A percentile compares a stretch with the other conserved stretches of the same genome.
Evolutionary conservation across 2,113 vertebrate species (phyloP).

Genomic region (Oostethus manadensis): DNA sequence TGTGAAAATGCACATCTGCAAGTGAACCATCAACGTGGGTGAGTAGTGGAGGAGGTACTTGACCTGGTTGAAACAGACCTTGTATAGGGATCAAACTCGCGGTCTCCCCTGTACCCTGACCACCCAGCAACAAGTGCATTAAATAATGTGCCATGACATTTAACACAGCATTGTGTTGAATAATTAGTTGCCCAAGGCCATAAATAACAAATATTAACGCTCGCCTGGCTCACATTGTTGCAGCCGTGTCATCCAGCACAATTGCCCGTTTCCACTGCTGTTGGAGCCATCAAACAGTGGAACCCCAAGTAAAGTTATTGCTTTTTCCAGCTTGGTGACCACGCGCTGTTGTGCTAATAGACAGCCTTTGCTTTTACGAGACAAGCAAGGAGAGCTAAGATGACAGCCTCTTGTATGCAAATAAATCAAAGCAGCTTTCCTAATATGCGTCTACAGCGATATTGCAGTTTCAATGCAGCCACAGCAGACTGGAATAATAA

Average conservation of each 20-base stretch:
- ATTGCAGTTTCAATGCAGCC: too few species aligned
- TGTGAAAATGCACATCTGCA: background rate
- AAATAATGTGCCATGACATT: slow-evolving; percentile 47
- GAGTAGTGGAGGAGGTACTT: background rate
- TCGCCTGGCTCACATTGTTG: slow-evolving; percentile 14
- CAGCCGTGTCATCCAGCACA: slow-evolving; percentile 3
- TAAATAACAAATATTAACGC: slow-evolving; percentile 44
- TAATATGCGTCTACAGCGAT: too few species aligned
- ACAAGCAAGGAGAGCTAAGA: too few species aligned
- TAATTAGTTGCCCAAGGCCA: slow-evolving; percentile 38
- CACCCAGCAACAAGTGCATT: slow-evolving; percentile 19
- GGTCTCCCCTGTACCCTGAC: slow-evolving; percentile 8
- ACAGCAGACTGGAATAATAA: too few species aligned
- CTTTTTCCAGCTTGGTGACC: too few species aligned
- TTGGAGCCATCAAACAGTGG: slow-evolving; percentile 40
- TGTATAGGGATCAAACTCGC: slow-evolving; percentile 1
- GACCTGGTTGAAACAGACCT: slow-evolving; percentile 2
- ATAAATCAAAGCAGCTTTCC: too few species aligned
- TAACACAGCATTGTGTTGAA: slow-evolving; percentile 46
- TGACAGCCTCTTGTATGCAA: too few species aligned
- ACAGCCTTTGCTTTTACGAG: too few species aligned
- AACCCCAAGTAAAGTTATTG: too few species aligned
- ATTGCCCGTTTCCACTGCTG: slow-evolving; percentile 7
- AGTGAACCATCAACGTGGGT: background rate
- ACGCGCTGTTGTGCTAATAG: too few species aligned